Evolutionary conservation across 2,113 vertebrate genomes (phyloP).

Genomic region (Corydoras sp.): DNA sequence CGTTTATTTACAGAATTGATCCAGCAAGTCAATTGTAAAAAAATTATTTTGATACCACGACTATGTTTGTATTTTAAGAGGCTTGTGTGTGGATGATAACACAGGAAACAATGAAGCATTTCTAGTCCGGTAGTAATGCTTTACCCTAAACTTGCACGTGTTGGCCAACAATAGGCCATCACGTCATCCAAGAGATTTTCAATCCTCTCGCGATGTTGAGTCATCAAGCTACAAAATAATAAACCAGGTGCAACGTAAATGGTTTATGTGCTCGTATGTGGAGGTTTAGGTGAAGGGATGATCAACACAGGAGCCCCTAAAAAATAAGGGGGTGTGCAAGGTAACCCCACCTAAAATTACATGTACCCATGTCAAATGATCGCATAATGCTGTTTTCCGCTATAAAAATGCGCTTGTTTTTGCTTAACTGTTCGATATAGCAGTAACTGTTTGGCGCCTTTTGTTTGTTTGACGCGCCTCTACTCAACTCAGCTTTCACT

Average conservation of each 20-base stretch:
- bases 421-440: background rate
- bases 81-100: slow-evolving; percentile 12
- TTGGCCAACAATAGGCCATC: slow-evolving; percentile 32
- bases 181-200: slow-evolving; percentile 16
- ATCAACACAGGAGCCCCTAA: too few relatives aligned
- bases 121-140: background rate
- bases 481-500: slow-evolving; percentile 43
- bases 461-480: slow-evolving; percentile 37
- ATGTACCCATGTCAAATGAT: too few relatives aligned
- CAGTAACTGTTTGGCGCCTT: slow-evolving; percentile 40
- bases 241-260: background rate
- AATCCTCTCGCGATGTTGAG: slow-evolving; percentile 7
- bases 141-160: slow-evolving; percentile 22
- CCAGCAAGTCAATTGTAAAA: too few relatives aligned
- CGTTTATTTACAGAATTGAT: background rate
- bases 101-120: slow-evolving; percentile 14
- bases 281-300: background rate
- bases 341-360: too few relatives aligned
- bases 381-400: too few relatives aligned
- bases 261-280: background rate
- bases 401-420: too few relatives aligned
- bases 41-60: background rate
- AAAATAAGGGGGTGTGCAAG: too few relatives aligned
- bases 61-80: background rate
- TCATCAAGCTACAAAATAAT: background rate